Conservation (phyloP, 92 coral and sea anemone genomes). For the Paragorgia papillata region DNA sequence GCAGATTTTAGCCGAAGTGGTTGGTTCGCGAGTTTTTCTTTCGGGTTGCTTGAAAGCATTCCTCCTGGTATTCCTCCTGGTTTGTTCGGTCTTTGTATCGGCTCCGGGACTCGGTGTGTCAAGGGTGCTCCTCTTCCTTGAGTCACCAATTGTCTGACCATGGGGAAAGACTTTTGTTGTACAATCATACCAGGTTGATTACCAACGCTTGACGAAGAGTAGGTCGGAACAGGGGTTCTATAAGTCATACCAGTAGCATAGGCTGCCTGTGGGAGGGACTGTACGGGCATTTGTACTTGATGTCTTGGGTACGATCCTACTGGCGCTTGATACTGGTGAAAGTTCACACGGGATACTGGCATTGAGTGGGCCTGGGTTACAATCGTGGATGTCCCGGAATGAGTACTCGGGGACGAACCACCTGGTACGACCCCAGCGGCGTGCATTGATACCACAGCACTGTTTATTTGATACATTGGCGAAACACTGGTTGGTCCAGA, state of each 20-base stretch:
- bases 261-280: slow-evolving; percentile 57
- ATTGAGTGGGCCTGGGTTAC: slow-evolving; percentile 73
- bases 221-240: slow-evolving; percentile 60
- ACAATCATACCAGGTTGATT: slow-evolving; percentile 74
- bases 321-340: slow-evolving; percentile 69
- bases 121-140: slow-evolving; percentile 58
- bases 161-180: slow-evolving; percentile 43
- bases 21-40: slow-evolving; percentile 73
- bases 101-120: slow-evolving; percentile 87
- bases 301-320: slow-evolving; percentile 78
- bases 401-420: slow-evolving; percentile 73
- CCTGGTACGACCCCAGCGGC: too few relatives aligned
- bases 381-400: slow-evolving; percentile 89
- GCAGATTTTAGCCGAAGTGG: slow-evolving; percentile 62
- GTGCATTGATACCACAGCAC: slow-evolving; percentile 57
- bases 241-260: slow-evolving; percentile 71
- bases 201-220: slow-evolving; percentile 54
- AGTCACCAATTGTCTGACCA: slow-evolving; percentile 67
- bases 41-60: slow-evolving; percentile 61
- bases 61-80: too few relatives aligned
- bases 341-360: slow-evolving; percentile 77
- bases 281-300: slow-evolving; percentile 63
- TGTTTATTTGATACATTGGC: slow-evolving; percentile 55
- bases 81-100: slow-evolving; percentile 90
- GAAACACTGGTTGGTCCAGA: slow-evolving; percentile 61